Base-by-base conservation (phyloP, 2,113 vertebrate species). In the Mustela nigripes region DNA sequence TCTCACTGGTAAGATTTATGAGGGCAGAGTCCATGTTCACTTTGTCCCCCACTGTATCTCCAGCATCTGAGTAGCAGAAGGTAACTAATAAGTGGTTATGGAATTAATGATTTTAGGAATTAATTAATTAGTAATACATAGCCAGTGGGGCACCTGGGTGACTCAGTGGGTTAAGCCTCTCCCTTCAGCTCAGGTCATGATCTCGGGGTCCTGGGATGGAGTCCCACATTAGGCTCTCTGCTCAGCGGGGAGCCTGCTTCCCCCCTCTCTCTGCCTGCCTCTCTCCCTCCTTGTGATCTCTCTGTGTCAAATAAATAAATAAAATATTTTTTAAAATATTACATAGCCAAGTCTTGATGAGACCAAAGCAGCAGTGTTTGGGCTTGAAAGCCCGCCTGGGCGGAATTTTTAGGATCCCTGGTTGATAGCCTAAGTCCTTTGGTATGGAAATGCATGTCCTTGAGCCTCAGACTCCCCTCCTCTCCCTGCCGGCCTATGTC, bases 391-490 rank as follows among this genome's bases (percentile, higher is more conserved):
- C 73, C 0, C 12, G 62, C 22, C 92, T 71, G 28, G 87, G 53
- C 53, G 80, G 91, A 87, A 76, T 62, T 94, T 53, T 65, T 60
- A 91, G 97, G 42, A 65, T 91, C 58, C 39, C 71, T 1, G 22
- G 33, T 92, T 97, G 89, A 80, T 63, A 60, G 79, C 36, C 56
- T n/a, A 69, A 53, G 65, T 88, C 39, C 36, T 31, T 96, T 5
- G 1, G 39, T 14, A 76, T 83, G 53, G 42, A 42, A 15, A 60
- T 62, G 36, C 63, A 2, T 62, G 81, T 94, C 88, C 81, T 85
- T 78, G 50, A 71, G 81, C 65, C 14, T n/a, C 28, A 7, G 79
- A n/a, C 65, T 65, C 80, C 31, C 88, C 53, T 85, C 45, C 74
- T 28, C 88, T 33, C 71, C 88, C 62, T 87, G 90, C 26, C 60